A percentile compares a stretch with the other conserved stretches of the same genome.
These are phyloP conservation scores for Calliphora vicina DNA, from an alignment of 1,140 invertebrate genomes.

Conservation along the genomic window DNA sequence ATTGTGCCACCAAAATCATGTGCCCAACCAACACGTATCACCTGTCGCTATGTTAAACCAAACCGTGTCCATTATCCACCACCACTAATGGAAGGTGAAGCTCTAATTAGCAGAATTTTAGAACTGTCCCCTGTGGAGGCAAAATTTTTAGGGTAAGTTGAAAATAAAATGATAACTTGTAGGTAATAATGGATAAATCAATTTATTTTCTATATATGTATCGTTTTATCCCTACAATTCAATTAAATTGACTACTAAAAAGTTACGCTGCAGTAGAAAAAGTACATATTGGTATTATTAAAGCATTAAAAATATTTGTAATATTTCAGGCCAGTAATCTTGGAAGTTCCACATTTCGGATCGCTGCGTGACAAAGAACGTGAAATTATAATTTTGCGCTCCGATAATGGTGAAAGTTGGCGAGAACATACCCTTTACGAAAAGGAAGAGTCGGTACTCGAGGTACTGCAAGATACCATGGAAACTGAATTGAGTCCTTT, in stretches of 20 bases:
- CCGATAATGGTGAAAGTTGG: conserved; percentile 98
- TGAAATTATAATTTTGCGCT: conserved; percentile 96
- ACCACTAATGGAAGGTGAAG: conserved; percentile 98
- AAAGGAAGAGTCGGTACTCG: conserved; percentile 93
- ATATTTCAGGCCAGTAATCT: conserved; percentile 80
- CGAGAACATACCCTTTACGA: conserved; percentile 95
- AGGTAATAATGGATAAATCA: too few relatives aligned
- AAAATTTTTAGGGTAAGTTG: conserved; percentile 86
- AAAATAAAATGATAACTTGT: too few relatives aligned
- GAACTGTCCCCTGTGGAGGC: conserved; percentile 96
- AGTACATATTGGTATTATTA: too few relatives aligned
- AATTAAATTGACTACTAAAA: too few relatives aligned
- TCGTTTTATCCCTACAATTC: too few relatives aligned
- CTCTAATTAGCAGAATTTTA: conserved; percentile 91
- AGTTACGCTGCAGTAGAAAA: too few relatives aligned
- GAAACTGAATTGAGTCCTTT: conserved; percentile 88
- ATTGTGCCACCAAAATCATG: conserved; percentile 97
- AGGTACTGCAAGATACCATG: conserved; percentile 90
- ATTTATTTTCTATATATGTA: too few relatives aligned
- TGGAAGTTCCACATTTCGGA: conserved; percentile 99
- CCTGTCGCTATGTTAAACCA: conserved; percentile 81
- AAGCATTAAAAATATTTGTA: background rate
- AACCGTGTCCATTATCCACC: conserved; percentile 94
- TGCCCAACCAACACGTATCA: conserved; percentile 93
- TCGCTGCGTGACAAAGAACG: conserved; percentile 93